Evolutionary conservation across 2,797 vertebrate species (phyloP).

Genomic region (Ptychobarbus kaznakovi): DNA sequence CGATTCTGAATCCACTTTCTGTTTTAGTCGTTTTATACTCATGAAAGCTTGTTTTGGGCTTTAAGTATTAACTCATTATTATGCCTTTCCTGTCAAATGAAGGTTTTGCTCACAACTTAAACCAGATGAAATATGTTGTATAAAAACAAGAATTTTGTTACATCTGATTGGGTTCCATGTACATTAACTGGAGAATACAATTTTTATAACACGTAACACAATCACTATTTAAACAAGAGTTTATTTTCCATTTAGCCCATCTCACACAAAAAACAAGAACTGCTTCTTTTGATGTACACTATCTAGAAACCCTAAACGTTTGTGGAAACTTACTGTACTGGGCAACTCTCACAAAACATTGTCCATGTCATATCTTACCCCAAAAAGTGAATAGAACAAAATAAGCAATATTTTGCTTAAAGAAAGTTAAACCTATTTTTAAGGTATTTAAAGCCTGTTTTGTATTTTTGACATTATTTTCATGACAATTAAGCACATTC

Average conservation of each 20-base stretch:
- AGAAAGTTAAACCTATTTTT: background rate
- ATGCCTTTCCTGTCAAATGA: background rate
- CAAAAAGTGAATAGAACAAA: background rate
- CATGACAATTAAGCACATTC: background rate
- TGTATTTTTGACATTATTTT: background rate
- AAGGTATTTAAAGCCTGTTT: background rate
- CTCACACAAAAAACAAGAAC: background rate
- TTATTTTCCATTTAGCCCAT: background rate
- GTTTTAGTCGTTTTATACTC: slow-evolving; percentile 11
- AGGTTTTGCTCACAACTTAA: background rate
- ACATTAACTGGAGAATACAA: background rate
- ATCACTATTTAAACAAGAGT: background rate
- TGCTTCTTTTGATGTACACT: background rate
- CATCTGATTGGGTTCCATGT: background rate
- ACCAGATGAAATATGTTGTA: background rate
- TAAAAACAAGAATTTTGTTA: background rate
- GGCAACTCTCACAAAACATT: background rate
- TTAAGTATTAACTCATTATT: slow-evolving; percentile 18
- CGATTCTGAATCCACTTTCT: background rate
- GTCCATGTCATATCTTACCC: background rate
- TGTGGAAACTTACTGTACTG: background rate
- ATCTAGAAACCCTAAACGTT: background rate
- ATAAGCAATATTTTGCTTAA: background rate
- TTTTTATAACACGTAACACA: background rate
- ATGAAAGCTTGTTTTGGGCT: slow-evolving; percentile 2